A percentile compares a stretch with the other conserved stretches of the same genome.
phyloP scores from a whole-genome alignment of 2,113 vertebrate genomes.

The Leptodactylus fuscus region DNA sequence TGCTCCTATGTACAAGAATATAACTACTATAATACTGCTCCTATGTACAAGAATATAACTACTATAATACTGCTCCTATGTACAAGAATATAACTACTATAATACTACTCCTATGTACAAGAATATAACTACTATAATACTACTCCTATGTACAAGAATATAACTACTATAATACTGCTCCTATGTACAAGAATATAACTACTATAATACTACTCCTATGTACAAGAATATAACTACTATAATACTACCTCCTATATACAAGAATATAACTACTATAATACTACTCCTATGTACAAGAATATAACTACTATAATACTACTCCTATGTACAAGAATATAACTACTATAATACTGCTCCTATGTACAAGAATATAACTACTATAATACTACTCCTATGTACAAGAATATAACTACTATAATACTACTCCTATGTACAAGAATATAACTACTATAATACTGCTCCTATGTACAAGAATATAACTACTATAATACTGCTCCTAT shows the following conservation, averaged over 20 bases:
- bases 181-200: too few species aligned
- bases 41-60: too few species aligned
- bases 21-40: not conserved
- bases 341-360: not conserved
- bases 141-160: not conserved
- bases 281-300: not conserved
- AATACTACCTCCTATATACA: not conserved
- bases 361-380: not conserved
- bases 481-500: too few species aligned
- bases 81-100: constrained; percentile 15
- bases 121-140: constrained; percentile 3
- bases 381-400: too few species aligned
- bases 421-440: too few species aligned
- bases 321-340: not conserved
- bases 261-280: constrained; percentile 1
- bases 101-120: not conserved
- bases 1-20: not conserved
- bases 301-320: not conserved
- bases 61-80: too few species aligned
- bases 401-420: too few species aligned
- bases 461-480: too few species aligned
- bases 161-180: constrained; percentile 3
- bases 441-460: too few species aligned
- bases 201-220: too few species aligned
- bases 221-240: constrained; percentile 10